These are phyloP conservation scores for Drosophila nr. perissopoda DNA, from an alignment of 2,888 invertebrate species.

Conservation along the genomic window DNA sequence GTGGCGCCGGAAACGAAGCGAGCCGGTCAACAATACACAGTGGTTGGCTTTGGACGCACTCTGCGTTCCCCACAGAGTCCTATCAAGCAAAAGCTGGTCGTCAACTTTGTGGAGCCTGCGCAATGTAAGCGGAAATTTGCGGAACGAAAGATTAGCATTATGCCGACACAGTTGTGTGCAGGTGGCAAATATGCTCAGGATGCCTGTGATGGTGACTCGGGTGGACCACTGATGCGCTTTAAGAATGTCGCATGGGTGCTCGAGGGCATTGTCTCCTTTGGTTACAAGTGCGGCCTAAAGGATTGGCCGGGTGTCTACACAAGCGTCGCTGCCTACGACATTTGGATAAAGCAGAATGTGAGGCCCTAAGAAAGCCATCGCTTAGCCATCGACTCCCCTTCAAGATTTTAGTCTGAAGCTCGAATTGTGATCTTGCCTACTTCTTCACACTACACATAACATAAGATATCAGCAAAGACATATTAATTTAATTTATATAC, in stretches of 20 bases:
- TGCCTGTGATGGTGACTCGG: conserved; percentile 91
- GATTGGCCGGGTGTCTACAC: conserved; percentile 89
- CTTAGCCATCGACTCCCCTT: not conserved
- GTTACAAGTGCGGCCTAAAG: conserved; percentile 88
- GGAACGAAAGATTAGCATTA: conserved; percentile 74
- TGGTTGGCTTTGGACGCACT: conserved; percentile 88
- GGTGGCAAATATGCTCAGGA: conserved; percentile 89
- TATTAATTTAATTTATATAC: conserved; percentile 20
- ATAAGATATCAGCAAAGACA: conserved; percentile 5
- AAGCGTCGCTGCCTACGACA: conserved; percentile 87
- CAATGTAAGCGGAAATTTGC: conserved; percentile 85
- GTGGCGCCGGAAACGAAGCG: conserved; percentile 50
- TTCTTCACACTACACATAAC: conserved; percentile 7
- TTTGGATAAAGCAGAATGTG: conserved; percentile 85
- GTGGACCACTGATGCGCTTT: conserved; percentile 90
- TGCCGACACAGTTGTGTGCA: conserved; percentile 87
- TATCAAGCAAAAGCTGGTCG: conserved; percentile 86
- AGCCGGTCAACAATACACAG: conserved; percentile 82
- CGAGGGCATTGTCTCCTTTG: conserved; percentile 89
- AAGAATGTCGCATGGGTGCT: conserved; percentile 86
- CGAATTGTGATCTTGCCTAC: conserved; percentile 70
- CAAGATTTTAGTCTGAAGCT: conserved; percentile 38
- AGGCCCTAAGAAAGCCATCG: conserved; percentile 38
- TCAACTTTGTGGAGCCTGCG: conserved; percentile 85
- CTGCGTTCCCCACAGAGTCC: conserved; percentile 85